Percentiles rank a stretch among this genome's conserved stretches.
Conservation (phyloP, 2,113 vertebrate species). For the Stercorarius parasiticus region DNA sequence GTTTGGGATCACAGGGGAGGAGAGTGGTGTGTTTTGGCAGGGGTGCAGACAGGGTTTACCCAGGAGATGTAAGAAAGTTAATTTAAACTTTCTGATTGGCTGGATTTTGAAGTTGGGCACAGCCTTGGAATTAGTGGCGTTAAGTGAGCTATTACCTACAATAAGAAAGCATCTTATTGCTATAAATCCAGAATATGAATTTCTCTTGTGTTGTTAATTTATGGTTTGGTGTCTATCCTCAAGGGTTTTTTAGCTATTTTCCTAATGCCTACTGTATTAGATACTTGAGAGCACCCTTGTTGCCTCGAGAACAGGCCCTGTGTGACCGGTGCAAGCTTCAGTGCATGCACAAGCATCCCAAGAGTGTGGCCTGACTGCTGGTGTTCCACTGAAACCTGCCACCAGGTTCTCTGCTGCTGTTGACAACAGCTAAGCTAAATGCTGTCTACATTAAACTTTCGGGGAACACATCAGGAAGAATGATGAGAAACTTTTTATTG, state of each 20-base stretch:
- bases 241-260: background rate
- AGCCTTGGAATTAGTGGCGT: background rate
- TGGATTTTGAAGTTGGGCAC: background rate
- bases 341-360: rapidly evolving
- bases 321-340: background rate
- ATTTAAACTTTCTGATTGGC: background rate
- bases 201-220: background rate
- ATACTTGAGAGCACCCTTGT: background rate
- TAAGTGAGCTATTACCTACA: background rate
- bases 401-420: background rate
- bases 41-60: background rate
- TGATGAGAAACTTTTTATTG: background rate
- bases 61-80: background rate
- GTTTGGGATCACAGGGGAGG: background rate
- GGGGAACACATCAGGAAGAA: background rate
- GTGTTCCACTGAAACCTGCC: background rate
- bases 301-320: background rate
- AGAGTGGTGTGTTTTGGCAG: background rate
- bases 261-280: background rate
- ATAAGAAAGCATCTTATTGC: background rate
- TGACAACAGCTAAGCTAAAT: background rate
- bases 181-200: background rate
- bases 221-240: background rate
- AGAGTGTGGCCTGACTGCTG: background rate
- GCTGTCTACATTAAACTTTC: background rate